Evolutionary conservation across 1,140 invertebrate genomes (phyloP).

Genomic region (Physella acuta): DNA sequence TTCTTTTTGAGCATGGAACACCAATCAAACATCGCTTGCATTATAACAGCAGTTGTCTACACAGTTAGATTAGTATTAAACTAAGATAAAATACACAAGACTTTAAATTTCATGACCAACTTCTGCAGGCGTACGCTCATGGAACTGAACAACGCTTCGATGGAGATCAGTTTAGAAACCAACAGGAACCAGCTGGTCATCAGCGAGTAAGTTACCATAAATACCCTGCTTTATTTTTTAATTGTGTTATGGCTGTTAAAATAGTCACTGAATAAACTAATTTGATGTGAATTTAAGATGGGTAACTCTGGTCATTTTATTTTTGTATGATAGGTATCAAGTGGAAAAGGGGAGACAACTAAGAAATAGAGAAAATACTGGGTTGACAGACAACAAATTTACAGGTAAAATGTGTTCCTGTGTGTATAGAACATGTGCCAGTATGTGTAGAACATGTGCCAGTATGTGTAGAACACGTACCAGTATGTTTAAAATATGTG

Average conservation of each 20-base stretch:
- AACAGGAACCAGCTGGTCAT: slow-evolving; percentile 82
- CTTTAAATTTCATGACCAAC: too few species aligned
- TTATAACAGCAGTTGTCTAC: too few species aligned
- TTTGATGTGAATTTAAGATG: neutral
- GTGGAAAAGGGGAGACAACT: slow-evolving; percentile 52
- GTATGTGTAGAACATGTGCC: neutral
- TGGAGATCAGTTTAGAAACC: slow-evolving; percentile 78
- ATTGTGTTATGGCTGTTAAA: neutral
- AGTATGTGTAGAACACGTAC: too few species aligned
- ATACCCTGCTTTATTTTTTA: neutral
- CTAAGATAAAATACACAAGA: too few species aligned
- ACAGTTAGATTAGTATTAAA: too few species aligned
- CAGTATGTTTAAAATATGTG: too few species aligned
- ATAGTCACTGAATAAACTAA: neutral
- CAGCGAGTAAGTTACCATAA: slow-evolving; percentile 65
- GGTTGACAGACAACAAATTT: slow-evolving; percentile 27
- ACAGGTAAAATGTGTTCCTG: slow-evolving; percentile 10
- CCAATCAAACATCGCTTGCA: too few species aligned
- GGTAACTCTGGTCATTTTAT: neutral
- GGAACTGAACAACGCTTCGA: slow-evolving; percentile 81
- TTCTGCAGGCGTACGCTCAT: slow-evolving; percentile 77
- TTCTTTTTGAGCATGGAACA: too few species aligned
- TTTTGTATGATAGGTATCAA: slow-evolving; percentile 66
- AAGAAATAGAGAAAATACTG: slow-evolving; percentile 21
- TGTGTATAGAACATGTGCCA: neutral